These are phyloP conservation scores for Neofelis nebulosa DNA, from an alignment of 2,113 vertebrate species.

Conservation along the genomic window DNA sequence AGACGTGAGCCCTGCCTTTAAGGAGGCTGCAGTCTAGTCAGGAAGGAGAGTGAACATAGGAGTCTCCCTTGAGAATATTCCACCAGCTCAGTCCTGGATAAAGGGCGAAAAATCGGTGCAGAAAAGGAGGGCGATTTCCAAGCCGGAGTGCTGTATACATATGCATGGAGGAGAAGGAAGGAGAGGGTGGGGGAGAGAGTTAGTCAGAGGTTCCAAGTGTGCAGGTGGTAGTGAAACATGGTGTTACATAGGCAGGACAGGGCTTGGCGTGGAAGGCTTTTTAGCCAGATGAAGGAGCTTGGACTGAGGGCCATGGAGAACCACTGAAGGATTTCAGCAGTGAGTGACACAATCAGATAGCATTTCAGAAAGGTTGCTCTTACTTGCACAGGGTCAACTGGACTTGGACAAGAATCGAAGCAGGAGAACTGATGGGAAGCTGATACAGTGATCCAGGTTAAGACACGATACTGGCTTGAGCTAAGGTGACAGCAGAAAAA, in stretches of 20 bases:
- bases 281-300: not conserved
- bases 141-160: not conserved
- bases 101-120: not conserved
- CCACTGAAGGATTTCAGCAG: not conserved
- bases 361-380: slow-evolving; percentile 14
- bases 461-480: not conserved
- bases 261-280: not conserved
- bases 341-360: not conserved
- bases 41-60: not conserved
- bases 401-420: not conserved
- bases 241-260: not conserved
- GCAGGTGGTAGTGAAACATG: not conserved
- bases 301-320: not conserved
- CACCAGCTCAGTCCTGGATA: not conserved
- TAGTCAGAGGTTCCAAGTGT: not conserved
- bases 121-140: not conserved
- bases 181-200: too few species aligned
- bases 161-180: not conserved
- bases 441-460: not conserved
- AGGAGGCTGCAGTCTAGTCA: not conserved
- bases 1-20: not conserved
- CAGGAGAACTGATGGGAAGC: not conserved
- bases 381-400: not conserved
- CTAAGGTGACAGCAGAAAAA: not conserved
- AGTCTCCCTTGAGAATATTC: not conserved